Evolutionary conservation across 2,888 invertebrate species (phyloP).

Genomic region (Macrosoma leucophasiata): DNA sequence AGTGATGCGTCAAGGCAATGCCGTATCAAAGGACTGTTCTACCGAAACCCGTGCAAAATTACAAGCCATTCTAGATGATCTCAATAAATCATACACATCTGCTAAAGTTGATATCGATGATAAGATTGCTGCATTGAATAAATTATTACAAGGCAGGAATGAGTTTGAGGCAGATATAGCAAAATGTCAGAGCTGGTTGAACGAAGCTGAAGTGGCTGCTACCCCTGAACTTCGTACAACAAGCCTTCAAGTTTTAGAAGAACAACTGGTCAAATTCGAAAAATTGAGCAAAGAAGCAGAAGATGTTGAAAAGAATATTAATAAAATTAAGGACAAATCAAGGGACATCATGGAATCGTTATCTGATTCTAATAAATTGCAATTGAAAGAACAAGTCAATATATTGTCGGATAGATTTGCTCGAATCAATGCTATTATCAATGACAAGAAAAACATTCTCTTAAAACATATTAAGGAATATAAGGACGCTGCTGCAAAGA

Average conservation of each 20-base stretch:
- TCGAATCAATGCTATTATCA: slow-evolving; percentile 83
- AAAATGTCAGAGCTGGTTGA: slow-evolving; percentile 90
- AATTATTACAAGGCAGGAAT: slow-evolving; percentile 84
- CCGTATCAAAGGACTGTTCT: slow-evolving; percentile 87
- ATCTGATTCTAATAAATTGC: slow-evolving; percentile 89
- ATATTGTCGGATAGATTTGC: slow-evolving; percentile 86
- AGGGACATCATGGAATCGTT: slow-evolving; percentile 87
- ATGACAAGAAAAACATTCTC: slow-evolving; percentile 83
- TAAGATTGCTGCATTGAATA: slow-evolving; percentile 81
- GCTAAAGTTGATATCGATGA: slow-evolving; percentile 84
- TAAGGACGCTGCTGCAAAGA: slow-evolving; percentile 85
- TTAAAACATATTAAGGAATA: slow-evolving; percentile 87
- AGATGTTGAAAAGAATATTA: slow-evolving; percentile 81
- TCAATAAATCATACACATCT: slow-evolving; percentile 82
- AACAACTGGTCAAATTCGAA: slow-evolving; percentile 91
- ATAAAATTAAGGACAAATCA: slow-evolving; percentile 85
- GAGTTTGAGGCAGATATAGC: slow-evolving; percentile 88
- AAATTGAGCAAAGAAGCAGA: slow-evolving; percentile 85
- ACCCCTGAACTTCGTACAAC: slow-evolving; percentile 87
- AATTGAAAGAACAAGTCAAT: slow-evolving; percentile 87
- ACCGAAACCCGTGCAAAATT: slow-evolving; percentile 80
- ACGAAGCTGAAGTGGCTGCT: slow-evolving; percentile 91
- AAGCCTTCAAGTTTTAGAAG: slow-evolving; percentile 88
- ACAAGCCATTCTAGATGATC: slow-evolving; percentile 79
- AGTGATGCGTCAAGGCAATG: slow-evolving; percentile 83